Evolutionary conservation across 2,113 vertebrate genomes (phyloP).

Genomic region (Caracal caracal): DNA sequence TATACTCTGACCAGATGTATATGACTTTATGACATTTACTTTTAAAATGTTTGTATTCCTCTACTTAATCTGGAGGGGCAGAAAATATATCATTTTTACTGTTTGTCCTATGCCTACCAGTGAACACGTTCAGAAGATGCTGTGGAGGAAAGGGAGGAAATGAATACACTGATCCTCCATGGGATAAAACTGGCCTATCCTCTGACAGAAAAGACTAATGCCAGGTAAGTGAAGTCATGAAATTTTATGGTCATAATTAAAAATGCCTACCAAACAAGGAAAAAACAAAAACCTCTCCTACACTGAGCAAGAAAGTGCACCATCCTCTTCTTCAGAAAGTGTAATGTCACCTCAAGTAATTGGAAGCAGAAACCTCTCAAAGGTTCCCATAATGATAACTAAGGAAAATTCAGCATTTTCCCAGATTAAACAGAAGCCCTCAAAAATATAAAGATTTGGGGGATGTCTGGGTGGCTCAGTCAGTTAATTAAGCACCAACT

Average conservation of each 20-base stretch:
- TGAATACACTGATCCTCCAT: not conserved
- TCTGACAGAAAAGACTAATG: constrained; percentile 17
- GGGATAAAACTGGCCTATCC: not conserved
- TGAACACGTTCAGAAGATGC: constrained; percentile 31
- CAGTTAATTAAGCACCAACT: no score
- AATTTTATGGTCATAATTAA: constrained; percentile 10
- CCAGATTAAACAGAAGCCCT: not conserved
- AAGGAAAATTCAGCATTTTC: not conserved
- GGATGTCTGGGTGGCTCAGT: no score
- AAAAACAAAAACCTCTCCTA: not conserved
- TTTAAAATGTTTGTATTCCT: constrained; percentile 52
- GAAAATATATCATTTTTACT: constrained; percentile 58
- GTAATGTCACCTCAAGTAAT: not conserved
- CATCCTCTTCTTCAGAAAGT: not conserved
- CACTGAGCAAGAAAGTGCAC: not conserved
- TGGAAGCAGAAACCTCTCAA: not conserved
- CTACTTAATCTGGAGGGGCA: not conserved
- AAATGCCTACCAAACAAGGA: not conserved
- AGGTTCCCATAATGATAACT: not conserved
- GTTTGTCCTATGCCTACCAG: constrained; percentile 27
- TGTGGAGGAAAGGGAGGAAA: constrained; percentile 40
- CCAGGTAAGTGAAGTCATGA: not conserved
- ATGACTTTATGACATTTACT: constrained; percentile 41
- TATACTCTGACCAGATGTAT: not conserved
- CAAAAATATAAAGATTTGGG: not conserved